These are phyloP conservation scores for Autographa gamma DNA, from an alignment of 2,888 invertebrate genomes.

Conservation along the genomic window DNA sequence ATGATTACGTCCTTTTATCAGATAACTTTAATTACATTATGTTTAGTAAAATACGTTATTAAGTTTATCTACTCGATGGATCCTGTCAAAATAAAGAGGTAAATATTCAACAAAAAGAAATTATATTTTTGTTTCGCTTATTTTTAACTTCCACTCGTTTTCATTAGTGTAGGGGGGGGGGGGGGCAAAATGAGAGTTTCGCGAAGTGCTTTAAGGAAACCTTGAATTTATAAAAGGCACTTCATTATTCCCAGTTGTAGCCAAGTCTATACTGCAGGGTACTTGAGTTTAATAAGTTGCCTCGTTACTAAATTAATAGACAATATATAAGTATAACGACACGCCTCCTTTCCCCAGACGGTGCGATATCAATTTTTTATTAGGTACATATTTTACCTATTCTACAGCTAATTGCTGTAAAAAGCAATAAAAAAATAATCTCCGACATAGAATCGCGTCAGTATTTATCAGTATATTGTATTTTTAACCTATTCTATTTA, in stretches of 20 bases:
- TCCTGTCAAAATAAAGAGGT: neutral
- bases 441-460: too few species aligned
- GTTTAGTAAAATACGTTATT: too few species aligned
- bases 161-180: conserved; percentile 33
- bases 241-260: conserved; percentile 33
- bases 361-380: too few species aligned
- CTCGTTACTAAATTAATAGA: neutral
- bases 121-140: conserved; percentile 27
- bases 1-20: too few species aligned
- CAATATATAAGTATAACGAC: neutral
- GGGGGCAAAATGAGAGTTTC: conserved; percentile 30
- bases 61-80: neutral
- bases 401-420: neutral
- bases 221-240: conserved; percentile 38
- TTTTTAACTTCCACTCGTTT: conserved; percentile 35
- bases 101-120: neutral
- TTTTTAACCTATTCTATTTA: too few species aligned
- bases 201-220: conserved; percentile 26
- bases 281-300: neutral
- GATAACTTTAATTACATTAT: too few species aligned
- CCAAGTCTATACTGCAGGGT: neutral
- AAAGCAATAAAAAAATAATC: neutral
- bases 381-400: too few species aligned
- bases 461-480: too few species aligned
- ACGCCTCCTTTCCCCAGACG: neutral